phyloP scores from a whole-genome alignment of 2,888 invertebrate genomes.

The Sinhomidia bicolor region DNA sequence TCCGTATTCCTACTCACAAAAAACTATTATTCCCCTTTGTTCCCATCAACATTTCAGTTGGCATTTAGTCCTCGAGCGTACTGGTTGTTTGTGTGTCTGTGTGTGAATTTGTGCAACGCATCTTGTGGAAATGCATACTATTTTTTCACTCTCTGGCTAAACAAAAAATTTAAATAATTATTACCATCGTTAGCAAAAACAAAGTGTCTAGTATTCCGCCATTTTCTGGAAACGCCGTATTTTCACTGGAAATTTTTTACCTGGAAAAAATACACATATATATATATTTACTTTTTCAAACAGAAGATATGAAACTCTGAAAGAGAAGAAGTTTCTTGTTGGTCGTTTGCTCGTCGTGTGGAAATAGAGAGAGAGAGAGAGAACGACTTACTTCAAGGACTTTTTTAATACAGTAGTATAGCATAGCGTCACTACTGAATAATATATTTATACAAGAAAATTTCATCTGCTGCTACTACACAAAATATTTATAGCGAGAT shows the following conservation, averaged over 20 bases:
- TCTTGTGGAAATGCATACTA: no score
- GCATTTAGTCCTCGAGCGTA: constrained; percentile 72
- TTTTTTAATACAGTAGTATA: background rate
- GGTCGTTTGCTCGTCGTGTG: background rate
- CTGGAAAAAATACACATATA: background rate
- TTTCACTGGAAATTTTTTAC: background rate
- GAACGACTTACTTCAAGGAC: background rate
- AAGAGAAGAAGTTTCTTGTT: background rate
- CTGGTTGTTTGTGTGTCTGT: constrained; percentile 63
- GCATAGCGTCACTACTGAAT: background rate
- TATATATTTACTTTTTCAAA: no score
- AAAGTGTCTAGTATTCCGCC: background rate
- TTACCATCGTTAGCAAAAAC: background rate
- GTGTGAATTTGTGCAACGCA: constrained; percentile 46
- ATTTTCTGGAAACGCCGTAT: background rate
- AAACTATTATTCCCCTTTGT: constrained; percentile 70
- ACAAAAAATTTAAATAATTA: constrained; percentile 42
- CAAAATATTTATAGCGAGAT: background rate
- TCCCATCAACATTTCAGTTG: constrained; percentile 72
- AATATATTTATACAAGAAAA: background rate
- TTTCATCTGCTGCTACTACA: background rate
- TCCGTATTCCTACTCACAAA: constrained; percentile 40
- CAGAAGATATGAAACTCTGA: background rate
- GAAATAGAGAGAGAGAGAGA: no score
- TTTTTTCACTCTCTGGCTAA: no score